Base-by-base conservation (phyloP, 2,113 vertebrate species). In the Pituophis catenifer region DNA sequence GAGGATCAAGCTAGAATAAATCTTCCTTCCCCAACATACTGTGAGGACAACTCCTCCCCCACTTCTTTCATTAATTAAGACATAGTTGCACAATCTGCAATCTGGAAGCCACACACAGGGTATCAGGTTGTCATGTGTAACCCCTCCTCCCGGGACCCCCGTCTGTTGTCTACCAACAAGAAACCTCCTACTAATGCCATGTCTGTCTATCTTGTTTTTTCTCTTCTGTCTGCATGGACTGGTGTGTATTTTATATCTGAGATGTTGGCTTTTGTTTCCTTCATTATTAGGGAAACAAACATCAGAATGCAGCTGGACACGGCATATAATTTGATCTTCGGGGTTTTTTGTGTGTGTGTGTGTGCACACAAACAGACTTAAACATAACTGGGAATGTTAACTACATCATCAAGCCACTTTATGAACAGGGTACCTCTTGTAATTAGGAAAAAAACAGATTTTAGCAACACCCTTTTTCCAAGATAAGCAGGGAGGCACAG, bases 401-500 rank as follows among this genome's bases (percentile, higher is more conserved):
- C 5, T 89, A 21, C 89, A 90, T 55, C 48, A 3, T n/a, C 6
- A 86, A 10, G 44, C 0, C 1, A 19, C 54, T 48, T 89, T 91
- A 6, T 23, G 81, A 90, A 91, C 85, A 13, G 81, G 4, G 88
- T 8, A 65, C 4, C 0, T 89, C 8, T 23, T 38, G 6, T 26
- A 53, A 88, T 26, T 19, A 54, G 5, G 70, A 75, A 8, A 3
- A 23, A 86, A 38, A 26, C 53, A 86, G 12, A 58, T 44, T 17
- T 86, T 81, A 91, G 10, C 33, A n/a, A 21, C 12, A 38, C 1
- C 0, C 21, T 17, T 59, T 86, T 1, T 33, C 0, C 0, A 24
- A 8, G 70, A 1, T 23, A 53, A 81, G 0, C 86, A 38, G 0
- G 2, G 52, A 94, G 91, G 0, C 0, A 0, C 62, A 6, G 89